Conservation (phyloP, 2,797 vertebrate species). For the Caiman crocodilus region DNA sequence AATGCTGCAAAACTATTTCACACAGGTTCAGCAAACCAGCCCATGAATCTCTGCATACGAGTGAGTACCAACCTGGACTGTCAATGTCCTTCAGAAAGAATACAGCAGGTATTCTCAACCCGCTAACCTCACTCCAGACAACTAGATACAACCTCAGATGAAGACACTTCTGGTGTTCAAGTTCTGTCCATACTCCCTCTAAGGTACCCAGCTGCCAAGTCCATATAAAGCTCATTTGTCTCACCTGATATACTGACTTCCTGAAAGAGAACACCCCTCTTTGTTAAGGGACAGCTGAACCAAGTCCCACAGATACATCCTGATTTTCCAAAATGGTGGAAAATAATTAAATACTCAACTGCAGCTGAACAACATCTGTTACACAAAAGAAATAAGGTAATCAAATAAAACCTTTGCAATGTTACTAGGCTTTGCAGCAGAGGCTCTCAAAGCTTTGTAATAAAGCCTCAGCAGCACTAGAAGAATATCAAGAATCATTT, state of each 20-base stretch:
- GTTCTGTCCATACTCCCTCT: accelerated
- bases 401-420: background rate
- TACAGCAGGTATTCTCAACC: background rate
- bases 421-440: background rate
- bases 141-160: background rate
- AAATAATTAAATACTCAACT: background rate
- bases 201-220: background rate
- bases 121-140: background rate
- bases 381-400: background rate
- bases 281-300: background rate
- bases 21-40: background rate
- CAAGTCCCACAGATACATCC: background rate
- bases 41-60: background rate
- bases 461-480: background rate
- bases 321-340: background rate
- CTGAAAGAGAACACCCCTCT: background rate
- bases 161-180: background rate
- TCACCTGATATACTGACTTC: background rate
- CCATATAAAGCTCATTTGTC: too few relatives aligned
- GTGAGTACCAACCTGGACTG: background rate
- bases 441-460: accelerated
- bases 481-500: background rate
- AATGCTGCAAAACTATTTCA: background rate
- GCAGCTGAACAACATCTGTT: background rate
- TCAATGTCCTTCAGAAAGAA: background rate